Evolutionary conservation across 2,888 invertebrate genomes (phyloP).

Genomic region (Lasioglossum leucozonium): DNA sequence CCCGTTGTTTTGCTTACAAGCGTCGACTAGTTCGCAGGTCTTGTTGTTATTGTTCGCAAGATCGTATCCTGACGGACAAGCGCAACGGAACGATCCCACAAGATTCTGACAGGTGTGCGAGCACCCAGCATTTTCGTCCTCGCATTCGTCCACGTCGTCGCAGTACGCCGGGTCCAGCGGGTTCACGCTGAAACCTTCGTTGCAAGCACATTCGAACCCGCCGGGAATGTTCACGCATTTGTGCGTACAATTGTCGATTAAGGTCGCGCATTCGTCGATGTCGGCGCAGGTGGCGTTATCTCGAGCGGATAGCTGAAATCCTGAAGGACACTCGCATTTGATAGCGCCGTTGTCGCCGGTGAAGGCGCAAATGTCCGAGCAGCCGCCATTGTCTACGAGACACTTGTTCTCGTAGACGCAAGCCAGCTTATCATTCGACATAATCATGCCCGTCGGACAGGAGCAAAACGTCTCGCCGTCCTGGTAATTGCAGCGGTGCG

Average conservation of each 20-base stretch:
- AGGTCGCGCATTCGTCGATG: conserved; percentile 82
- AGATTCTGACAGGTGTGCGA: conserved; percentile 85
- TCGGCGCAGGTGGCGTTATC: conserved; percentile 83
- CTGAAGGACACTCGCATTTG: conserved; percentile 86
- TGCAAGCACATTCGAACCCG: conserved; percentile 85
- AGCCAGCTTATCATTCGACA: conserved; percentile 75
- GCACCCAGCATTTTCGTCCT: conserved; percentile 85
- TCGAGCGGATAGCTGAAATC: conserved; percentile 83
- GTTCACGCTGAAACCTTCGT: conserved; percentile 82
- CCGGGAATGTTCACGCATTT: conserved; percentile 85
- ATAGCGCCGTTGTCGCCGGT: conserved; percentile 71
- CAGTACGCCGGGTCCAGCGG: conserved; percentile 83
- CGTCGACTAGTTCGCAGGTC: conserved; percentile 76
- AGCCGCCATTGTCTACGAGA: conserved; percentile 84
- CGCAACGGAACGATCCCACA: conserved; percentile 84
- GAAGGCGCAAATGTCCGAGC: conserved; percentile 84
- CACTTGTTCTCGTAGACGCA: conserved; percentile 86
- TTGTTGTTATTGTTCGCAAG: conserved; percentile 74
- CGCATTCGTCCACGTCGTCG: conserved; percentile 84
- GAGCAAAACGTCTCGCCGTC: conserved; percentile 85
- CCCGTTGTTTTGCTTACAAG: conserved; percentile 78
- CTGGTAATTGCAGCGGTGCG: conserved; percentile 85
- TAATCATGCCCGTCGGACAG: conserved; percentile 83
- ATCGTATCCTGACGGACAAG: conserved; percentile 83
- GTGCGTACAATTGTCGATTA: conserved; percentile 83